Conservation (phyloP, 2,888 invertebrate species). For the Coenonympha glycerion region DNA sequence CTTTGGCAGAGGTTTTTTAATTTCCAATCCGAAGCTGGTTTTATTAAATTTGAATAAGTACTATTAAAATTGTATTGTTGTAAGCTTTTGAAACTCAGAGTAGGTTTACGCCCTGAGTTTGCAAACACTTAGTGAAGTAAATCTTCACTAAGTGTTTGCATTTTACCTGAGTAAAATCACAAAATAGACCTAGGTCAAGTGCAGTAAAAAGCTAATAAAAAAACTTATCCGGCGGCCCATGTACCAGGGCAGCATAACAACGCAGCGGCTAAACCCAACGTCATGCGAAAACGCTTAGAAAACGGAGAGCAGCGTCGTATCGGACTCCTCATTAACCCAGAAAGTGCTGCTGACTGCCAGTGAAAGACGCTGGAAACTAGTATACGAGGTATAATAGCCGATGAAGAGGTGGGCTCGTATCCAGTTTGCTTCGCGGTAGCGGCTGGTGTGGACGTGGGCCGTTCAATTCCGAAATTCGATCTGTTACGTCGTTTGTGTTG, state of each 20-base stretch:
- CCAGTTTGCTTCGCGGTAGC: conserved; percentile 33
- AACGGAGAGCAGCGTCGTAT: conserved; percentile 52
- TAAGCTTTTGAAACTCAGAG: too few species aligned
- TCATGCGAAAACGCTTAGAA: conserved; percentile 72
- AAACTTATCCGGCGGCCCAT: conserved; percentile 15
- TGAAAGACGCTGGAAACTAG: conserved; percentile 72
- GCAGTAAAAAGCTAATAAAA: conserved; percentile 8
- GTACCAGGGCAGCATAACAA: conserved; percentile 58
- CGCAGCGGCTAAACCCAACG: conserved; percentile 41
- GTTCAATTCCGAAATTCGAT: conserved; percentile 13
- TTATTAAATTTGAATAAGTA: too few species aligned
- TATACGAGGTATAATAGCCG: conserved; percentile 69
- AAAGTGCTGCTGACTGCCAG: conserved; percentile 62
- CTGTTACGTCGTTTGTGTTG: conserved; percentile 22
- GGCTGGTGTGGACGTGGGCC: conserved; percentile 27
- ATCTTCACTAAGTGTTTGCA: too few species aligned
- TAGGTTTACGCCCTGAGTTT: too few species aligned
- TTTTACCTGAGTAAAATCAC: neutral
- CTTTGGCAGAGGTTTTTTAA: too few species aligned
- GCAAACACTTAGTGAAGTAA: neutral
- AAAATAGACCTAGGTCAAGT: neutral
- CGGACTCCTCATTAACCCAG: conserved; percentile 72
- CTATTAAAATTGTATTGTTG: too few species aligned
- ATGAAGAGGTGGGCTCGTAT: conserved; percentile 29
- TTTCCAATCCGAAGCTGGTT: too few species aligned